Evolutionary conservation across 2,888 invertebrate species (phyloP).

Genomic region (Leptopilina drosophilae): DNA sequence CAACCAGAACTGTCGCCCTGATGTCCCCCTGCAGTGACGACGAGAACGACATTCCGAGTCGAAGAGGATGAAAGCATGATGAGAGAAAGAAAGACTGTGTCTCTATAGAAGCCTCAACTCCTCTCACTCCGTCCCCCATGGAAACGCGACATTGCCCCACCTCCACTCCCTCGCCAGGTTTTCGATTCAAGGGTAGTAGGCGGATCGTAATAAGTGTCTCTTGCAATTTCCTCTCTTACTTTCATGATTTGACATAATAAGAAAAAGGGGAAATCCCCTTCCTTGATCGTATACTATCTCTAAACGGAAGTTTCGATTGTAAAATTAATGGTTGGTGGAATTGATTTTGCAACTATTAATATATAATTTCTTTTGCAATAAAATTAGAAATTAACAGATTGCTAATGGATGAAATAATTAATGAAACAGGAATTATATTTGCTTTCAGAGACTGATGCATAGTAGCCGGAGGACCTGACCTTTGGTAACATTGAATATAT

Average conservation of each 20-base stretch:
- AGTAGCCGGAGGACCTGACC: constrained; percentile 20
- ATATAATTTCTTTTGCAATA: too few relatives aligned
- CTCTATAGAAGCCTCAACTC: constrained; percentile 47
- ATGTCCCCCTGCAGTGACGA: constrained; percentile 60
- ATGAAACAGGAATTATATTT: constrained; percentile 16
- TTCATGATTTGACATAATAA: not conserved
- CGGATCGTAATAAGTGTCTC: constrained; percentile 58
- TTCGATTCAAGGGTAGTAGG: constrained; percentile 58
- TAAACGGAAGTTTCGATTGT: too few relatives aligned
- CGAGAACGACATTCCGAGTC: constrained; percentile 69
- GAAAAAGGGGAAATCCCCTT: too few relatives aligned
- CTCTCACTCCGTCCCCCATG: constrained; percentile 53
- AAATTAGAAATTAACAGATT: too few relatives aligned
- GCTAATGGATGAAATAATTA: not conserved
- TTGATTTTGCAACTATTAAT: too few relatives aligned
- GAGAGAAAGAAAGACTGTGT: constrained; percentile 54
- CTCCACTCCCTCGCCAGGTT: constrained; percentile 46
- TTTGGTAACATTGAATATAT: constrained; percentile 14
- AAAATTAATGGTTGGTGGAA: too few relatives aligned
- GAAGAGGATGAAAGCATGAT: constrained; percentile 58
- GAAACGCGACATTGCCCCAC: constrained; percentile 59
- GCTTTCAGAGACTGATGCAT: constrained; percentile 12
- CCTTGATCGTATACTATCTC: too few relatives aligned
- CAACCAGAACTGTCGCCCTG: constrained; percentile 72
- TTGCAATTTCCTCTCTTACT: not conserved